These are phyloP conservation scores for Syrmaticus mikado DNA, from an alignment of 2,113 vertebrate genomes.

Conservation along the genomic window DNA sequence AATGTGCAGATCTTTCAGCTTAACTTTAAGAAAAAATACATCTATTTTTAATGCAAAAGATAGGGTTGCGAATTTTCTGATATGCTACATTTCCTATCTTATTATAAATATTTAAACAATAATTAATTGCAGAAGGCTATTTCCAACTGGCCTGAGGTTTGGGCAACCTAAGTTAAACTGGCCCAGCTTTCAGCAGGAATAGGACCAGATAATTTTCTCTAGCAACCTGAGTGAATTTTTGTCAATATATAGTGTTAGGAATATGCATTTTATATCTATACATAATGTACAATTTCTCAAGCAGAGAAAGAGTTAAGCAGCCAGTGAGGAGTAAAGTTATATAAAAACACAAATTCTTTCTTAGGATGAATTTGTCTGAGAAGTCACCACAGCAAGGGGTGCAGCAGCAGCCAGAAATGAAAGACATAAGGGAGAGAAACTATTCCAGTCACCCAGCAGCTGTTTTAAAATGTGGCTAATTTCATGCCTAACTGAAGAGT, in stretches of 20 bases:
- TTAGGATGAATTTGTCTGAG: background rate
- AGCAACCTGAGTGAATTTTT: background rate
- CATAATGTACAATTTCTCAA: background rate
- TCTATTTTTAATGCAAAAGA: background rate
- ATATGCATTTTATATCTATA: background rate
- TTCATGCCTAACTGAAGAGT: background rate
- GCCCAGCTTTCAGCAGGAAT: background rate
- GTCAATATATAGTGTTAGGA: background rate
- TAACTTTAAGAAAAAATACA: background rate
- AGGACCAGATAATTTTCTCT: background rate
- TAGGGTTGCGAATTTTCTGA: background rate
- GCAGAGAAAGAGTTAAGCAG: background rate
- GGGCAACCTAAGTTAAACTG: background rate
- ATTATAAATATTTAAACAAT: background rate
- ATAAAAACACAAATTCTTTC: background rate
- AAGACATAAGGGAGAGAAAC: background rate
- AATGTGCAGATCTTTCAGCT: background rate
- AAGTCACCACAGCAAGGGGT: background rate
- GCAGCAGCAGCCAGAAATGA: background rate
- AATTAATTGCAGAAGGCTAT: background rate
- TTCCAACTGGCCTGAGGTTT: background rate
- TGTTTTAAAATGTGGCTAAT: slow-evolving; percentile 16
- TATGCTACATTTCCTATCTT: background rate
- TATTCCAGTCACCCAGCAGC: background rate
- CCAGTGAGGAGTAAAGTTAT: background rate